phyloP scores from a whole-genome alignment of 1,140 invertebrate species.

The Sinella curviseta region DNA sequence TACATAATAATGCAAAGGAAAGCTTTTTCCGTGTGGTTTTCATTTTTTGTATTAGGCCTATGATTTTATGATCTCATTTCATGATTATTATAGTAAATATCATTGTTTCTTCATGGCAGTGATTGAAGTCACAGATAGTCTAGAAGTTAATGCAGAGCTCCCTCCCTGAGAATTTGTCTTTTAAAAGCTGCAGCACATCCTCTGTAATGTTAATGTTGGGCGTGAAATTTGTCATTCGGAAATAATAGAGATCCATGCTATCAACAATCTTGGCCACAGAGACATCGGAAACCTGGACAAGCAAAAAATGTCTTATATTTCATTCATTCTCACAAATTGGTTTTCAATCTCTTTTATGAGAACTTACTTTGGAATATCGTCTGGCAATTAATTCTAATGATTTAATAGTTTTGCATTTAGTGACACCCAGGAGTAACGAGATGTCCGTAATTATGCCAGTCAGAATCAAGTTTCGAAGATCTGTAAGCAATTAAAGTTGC shows the following conservation, averaged over 20 bases:
- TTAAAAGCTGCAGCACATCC: background rate
- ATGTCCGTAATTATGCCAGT: slow-evolving; percentile 33
- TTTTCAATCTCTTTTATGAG: too few species aligned
- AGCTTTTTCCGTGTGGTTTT: too few species aligned
- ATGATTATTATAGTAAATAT: background rate
- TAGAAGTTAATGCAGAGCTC: slow-evolving; percentile 30
- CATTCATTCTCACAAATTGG: too few species aligned
- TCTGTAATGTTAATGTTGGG: background rate
- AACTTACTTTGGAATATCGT: slow-evolving; percentile 22
- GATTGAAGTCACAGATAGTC: slow-evolving; percentile 8
- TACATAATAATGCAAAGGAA: too few species aligned
- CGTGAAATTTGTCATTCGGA: slow-evolving; percentile 26
- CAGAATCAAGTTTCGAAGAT: slow-evolving; percentile 25
- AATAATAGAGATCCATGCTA: slow-evolving; percentile 30
- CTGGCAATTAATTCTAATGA: slow-evolving; percentile 22
- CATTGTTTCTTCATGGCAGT: background rate
- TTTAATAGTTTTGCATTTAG: slow-evolving; percentile 30
- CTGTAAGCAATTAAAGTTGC: slow-evolving; percentile 2
- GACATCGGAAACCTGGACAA: slow-evolving; percentile 24
- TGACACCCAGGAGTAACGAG: slow-evolving; percentile 18
- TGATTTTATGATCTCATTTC: background rate
- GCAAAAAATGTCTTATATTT: background rate
- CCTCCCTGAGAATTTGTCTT: slow-evolving; percentile 31
- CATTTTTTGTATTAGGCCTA: too few species aligned
- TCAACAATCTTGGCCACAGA: slow-evolving; percentile 27